Base-by-base conservation (phyloP, 2,113 vertebrate genomes). In the Neotoma lepida region DNA sequence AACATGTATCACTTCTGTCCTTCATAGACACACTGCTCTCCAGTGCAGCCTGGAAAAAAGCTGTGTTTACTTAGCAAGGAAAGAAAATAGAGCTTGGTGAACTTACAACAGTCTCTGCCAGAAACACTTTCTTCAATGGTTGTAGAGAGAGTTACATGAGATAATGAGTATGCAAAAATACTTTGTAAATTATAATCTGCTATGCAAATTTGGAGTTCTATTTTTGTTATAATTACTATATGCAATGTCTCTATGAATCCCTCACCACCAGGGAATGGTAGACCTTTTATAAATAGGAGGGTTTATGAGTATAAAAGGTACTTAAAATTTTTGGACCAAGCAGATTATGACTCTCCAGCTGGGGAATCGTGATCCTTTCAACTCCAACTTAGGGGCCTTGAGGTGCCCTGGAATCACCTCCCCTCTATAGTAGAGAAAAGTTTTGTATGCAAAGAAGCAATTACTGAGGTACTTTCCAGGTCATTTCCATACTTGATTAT, bases 201-300 rank as follows among this genome's bases (percentile, higher is more conserved):
- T 94, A 64, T 90, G 93, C 81, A 94, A 96, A 95, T 94, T 15
- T 35, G 87, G 70, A 93, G n/a, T 68, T 88, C 81, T 94, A 92
- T 92, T 96, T 94, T 97, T 86, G 92, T 90, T 92, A 86, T 96
- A 93, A 97, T 96, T 96, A 94, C 92, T 88, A 76, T 86, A 88
- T 90, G 41, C 82, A 84, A 80, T 13, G 4, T 88, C 64, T 96
- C 61, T 90, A 49, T 94, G 94, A 95, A 86, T 94, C 94, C 39
- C 89, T 96, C 93, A 74, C 77, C 86, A 94, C n/a, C 17, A 95
- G 81, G 46, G 76, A 97, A n/a, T 90, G 86, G 87, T 88, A 93
- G 61, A 41, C 54, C 54, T 56, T 70, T 91, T 81, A 95, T 46
- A 95, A 96, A 93, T 54, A 90, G 88, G 61, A 88, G 15, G 78